Evolutionary conservation across 1,140 invertebrate species (phyloP).

Genomic region (Phymorhynchus buccinoides): DNA sequence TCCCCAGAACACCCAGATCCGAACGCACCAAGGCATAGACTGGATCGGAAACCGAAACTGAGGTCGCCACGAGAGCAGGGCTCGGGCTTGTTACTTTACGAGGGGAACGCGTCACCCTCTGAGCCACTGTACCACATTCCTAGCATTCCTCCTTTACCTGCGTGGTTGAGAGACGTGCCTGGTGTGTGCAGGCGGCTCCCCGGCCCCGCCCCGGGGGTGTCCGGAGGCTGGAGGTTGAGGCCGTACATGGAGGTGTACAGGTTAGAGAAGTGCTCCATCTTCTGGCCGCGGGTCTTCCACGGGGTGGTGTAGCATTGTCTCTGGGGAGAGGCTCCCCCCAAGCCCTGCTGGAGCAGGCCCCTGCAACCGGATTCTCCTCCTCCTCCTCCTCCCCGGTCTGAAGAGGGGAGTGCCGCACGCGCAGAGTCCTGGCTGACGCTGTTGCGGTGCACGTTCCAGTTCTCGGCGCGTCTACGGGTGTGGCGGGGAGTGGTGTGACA

Average conservation of each 20-base stretch:
- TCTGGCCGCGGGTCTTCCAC: background rate
- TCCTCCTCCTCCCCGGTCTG: background rate
- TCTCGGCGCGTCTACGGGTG: background rate
- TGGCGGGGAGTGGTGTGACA: background rate
- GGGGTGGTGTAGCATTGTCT: conserved; percentile 9
- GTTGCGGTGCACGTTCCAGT: background rate
- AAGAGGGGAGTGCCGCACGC: background rate
- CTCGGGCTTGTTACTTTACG: no score
- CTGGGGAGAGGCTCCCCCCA: background rate
- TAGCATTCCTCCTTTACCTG: background rate
- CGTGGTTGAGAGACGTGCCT: background rate
- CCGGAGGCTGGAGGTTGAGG: background rate
- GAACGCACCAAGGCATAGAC: no score
- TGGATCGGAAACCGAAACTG: no score
- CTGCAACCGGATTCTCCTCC: background rate
- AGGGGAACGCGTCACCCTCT: no score
- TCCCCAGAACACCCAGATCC: no score
- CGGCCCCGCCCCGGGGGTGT: no score
- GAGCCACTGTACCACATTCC: no score
- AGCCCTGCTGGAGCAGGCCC: background rate
- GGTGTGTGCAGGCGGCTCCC: background rate
- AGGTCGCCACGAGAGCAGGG: no score
- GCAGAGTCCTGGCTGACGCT: conserved; percentile 11
- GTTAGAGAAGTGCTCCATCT: conserved; percentile 22
- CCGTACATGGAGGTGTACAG: conserved; percentile 26